A percentile compares a stretch with the other conserved stretches of the same genome.
phyloP scores from a whole-genome alignment of 2,888 invertebrate genomes.

The Perizoma flavofasciatum region DNA sequence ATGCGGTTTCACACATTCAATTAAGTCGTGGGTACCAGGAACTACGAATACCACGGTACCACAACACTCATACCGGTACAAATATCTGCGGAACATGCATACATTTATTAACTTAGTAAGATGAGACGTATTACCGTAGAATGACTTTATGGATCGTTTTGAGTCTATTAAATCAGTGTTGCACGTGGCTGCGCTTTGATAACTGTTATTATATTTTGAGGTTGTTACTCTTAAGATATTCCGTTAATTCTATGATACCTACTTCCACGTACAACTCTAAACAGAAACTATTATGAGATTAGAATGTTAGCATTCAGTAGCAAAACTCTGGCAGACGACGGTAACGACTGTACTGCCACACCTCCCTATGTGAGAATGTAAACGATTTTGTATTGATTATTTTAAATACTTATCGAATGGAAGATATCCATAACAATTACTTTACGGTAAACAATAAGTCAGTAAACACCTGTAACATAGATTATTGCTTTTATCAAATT shows the following conservation, averaged over 20 bases:
- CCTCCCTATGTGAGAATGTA: no score
- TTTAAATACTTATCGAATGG: no score
- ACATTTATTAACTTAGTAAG: conserved; percentile 5
- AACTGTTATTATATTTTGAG: conserved; percentile 45
- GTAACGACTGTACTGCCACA: no score
- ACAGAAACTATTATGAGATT: conserved; percentile 8
- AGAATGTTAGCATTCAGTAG: neutral
- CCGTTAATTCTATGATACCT: conserved; percentile 41
- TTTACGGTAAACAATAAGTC: no score
- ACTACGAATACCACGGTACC: no score
- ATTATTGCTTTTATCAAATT: no score
- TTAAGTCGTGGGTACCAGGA: neutral
- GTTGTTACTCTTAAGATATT: conserved; percentile 49
- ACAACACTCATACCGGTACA: no score
- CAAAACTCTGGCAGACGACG: no score
- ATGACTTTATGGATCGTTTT: conserved; percentile 30
- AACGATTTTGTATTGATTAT: no score
- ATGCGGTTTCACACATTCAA: neutral
- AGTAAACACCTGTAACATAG: no score
- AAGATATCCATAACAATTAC: no score
- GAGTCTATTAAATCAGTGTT: conserved; percentile 44
- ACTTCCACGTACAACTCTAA: conserved; percentile 12
- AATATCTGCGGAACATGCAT: neutral
- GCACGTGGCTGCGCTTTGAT: conserved; percentile 48
- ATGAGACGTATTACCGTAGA: conserved; percentile 22